Evolutionary conservation across 2,888 invertebrate genomes (phyloP).

Genomic region (Chrysolina americana): DNA sequence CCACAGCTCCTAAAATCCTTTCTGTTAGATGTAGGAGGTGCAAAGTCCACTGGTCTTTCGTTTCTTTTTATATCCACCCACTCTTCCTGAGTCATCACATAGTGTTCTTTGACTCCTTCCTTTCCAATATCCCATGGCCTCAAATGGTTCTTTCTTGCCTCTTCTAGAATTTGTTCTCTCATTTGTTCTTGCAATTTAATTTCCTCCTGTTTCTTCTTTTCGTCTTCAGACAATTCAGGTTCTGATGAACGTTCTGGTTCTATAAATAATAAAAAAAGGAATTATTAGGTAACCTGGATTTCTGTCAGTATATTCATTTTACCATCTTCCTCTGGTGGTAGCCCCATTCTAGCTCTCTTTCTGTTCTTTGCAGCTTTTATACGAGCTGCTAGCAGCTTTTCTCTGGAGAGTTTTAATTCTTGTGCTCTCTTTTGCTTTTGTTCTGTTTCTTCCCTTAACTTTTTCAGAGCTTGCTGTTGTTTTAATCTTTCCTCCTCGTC

Average conservation of each 20-base stretch:
- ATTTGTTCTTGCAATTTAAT: constrained; percentile 64
- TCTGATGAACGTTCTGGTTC: constrained; percentile 51
- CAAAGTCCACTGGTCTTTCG: constrained; percentile 84
- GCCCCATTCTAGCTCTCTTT: constrained; percentile 80
- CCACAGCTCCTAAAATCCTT: constrained; percentile 50
- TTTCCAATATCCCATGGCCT: constrained; percentile 84
- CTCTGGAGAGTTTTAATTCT: constrained; percentile 74
- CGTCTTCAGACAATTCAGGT: constrained; percentile 48
- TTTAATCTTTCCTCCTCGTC: constrained; percentile 84
- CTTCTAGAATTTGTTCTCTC: constrained; percentile 71
- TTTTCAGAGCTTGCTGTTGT: constrained; percentile 85
- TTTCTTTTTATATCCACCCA: constrained; percentile 83
- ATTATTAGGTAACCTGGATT: background rate
- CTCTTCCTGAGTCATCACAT: constrained; percentile 82
- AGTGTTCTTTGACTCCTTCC: constrained; percentile 72
- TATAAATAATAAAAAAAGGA: constrained; percentile 41
- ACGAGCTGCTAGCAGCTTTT: constrained; percentile 79
- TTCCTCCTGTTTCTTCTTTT: constrained; percentile 56
- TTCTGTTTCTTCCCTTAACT: constrained; percentile 80
- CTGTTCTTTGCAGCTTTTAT: constrained; percentile 82
- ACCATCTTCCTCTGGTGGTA: constrained; percentile 78
- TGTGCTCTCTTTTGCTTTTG: constrained; percentile 78
- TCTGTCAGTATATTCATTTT: constrained; percentile 32
- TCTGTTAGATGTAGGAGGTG: constrained; percentile 73
- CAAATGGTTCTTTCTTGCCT: constrained; percentile 72